phyloP scores from a whole-genome alignment of 2,888 invertebrate genomes.

The Helleia helle region DNA sequence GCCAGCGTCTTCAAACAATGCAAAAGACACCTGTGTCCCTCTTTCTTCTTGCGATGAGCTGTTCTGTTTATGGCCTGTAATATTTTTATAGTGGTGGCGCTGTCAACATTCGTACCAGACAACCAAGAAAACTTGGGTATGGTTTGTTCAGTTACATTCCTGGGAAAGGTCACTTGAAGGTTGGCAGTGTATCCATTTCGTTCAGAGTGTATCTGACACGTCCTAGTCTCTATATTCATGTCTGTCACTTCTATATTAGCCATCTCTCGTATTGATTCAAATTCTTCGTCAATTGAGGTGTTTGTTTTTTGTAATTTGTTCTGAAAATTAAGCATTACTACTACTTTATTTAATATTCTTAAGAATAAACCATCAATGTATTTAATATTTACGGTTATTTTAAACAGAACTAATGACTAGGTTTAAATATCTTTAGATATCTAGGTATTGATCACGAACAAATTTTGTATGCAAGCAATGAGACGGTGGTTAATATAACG shows the following conservation, averaged over 20 bases:
- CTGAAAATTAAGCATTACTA: too few species aligned
- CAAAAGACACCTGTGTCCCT: constrained; percentile 89
- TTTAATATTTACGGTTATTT: too few species aligned
- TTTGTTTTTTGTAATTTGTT: constrained; percentile 48
- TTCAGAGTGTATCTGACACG: constrained; percentile 73
- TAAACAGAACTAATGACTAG: too few species aligned
- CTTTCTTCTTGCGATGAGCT: constrained; percentile 86
- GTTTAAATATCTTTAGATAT: too few species aligned
- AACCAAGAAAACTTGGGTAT: constrained; percentile 69
- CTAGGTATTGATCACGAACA: too few species aligned
- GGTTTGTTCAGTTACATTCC: constrained; percentile 55
- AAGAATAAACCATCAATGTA: too few species aligned
- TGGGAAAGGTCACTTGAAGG: constrained; percentile 76
- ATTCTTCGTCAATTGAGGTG: constrained; percentile 62
- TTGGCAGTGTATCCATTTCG: constrained; percentile 69
- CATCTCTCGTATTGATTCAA: constrained; percentile 66
- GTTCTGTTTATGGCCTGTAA: constrained; percentile 87
- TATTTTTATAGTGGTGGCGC: constrained; percentile 80
- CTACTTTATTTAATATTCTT: too few species aligned
- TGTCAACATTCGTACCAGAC: constrained; percentile 77
- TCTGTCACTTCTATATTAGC: constrained; percentile 69
- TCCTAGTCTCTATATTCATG: constrained; percentile 74
- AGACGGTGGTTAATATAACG: too few species aligned
- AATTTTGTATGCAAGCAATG: too few species aligned
- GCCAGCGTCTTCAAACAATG: constrained; percentile 81